phyloP scores from a whole-genome alignment of 2,888 invertebrate species.

The Acronicta alni region DNA sequence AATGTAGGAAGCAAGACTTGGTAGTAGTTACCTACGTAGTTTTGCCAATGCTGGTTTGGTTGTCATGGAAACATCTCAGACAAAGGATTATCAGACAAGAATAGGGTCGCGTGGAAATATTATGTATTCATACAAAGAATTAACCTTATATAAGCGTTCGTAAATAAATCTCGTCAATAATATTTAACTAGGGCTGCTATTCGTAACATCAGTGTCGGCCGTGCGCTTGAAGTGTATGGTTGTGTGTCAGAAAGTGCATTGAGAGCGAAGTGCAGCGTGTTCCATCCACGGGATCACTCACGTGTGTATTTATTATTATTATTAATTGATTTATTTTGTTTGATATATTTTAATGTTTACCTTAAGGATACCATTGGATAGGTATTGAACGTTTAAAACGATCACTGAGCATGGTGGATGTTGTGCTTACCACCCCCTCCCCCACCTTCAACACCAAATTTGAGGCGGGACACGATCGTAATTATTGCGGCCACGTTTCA shows the following conservation, averaged over 20 bases:
- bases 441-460: background rate
- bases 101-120: background rate
- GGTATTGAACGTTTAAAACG: conserved; percentile 21
- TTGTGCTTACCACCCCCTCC: background rate
- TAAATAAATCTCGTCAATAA: conserved; percentile 38
- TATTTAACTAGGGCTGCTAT: conserved; percentile 35
- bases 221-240: conserved; percentile 39
- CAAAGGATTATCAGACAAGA: conserved; percentile 10
- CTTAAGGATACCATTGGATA: background rate
- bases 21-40: background rate
- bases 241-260: conserved; percentile 47
- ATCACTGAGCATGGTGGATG: conserved; percentile 17
- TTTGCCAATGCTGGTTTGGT: background rate
- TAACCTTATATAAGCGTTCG: conserved; percentile 20
- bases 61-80: conserved; percentile 1
- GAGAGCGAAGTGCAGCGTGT: conserved; percentile 10
- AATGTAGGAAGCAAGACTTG: no score
- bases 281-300: conserved; percentile 16
- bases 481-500: conserved; percentile 25
- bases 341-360: background rate
- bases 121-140: conserved; percentile 9
- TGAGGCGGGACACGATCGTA: conserved; percentile 12
- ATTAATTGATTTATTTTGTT: background rate
- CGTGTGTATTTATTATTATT: conserved; percentile 21
- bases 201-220: conserved; percentile 35